Base-by-base conservation (phyloP, 1,140 invertebrate species). In the Drosophila biarmipes region DNA sequence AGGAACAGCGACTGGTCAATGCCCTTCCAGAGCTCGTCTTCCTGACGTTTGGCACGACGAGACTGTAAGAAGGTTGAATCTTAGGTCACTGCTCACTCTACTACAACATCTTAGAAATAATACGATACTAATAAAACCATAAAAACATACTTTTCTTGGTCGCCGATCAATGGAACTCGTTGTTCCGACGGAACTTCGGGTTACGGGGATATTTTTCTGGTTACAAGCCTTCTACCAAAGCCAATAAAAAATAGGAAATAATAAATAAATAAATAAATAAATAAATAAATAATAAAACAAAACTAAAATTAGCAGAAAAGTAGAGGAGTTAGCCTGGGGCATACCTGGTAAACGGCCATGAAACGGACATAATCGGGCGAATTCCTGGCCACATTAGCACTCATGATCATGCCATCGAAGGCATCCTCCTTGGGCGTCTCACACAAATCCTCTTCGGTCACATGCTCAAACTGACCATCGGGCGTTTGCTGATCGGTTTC, bases 21-120 rank as follows among this genome's bases (percentile, higher is more conserved):
- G 35, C 90, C 90, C 66, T 92, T 92, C 90, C 92, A 91, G 0
- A 92, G 51, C 51, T 92, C 91, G 63, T 92, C 75, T 34, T 92
- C 92, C 71, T 92, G 80, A 3, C 85, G 89, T 52, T 76, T 86
- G 46, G 71, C 52, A 55, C 89, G 85, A n/a, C 90, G 84, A 48
- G 55, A 38, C 92, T 92, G 38, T 2, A 43, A 45, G 29, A 14
- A 17, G 0, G 12, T 40, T 10, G 12, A 4, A 10, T 1, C 38
- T 45, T 63, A 53, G 8, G 2, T 11, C 35, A 0, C 8, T 15
- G 34, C 34, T 40, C 6, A 15, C 11, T 21, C 8, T 8, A 14
- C 15, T 2, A n/a, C n/a, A 1, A 8, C 14, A 35, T 43, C 8
- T 21, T 7, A 5, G 4, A 29, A 52, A 63, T 5, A 34, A 21